Conservation (phyloP, 1,140 invertebrate species). For the Bombus difficillimus region DNA sequence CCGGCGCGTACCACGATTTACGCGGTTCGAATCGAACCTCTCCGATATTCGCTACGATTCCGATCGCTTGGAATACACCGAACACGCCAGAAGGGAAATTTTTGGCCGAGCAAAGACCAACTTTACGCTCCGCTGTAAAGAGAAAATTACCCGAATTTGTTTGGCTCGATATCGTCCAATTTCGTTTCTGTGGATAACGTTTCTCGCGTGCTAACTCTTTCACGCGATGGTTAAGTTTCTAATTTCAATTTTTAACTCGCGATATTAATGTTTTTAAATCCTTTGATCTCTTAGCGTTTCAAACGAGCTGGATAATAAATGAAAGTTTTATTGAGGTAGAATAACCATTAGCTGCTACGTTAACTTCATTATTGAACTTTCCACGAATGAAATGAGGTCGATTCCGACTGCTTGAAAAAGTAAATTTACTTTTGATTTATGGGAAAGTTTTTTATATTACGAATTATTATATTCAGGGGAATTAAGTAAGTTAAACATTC, state of each 20-base stretch:
- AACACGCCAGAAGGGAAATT: neutral
- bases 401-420: neutral
- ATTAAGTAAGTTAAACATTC: neutral
- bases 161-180: neutral
- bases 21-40: constrained; percentile 1
- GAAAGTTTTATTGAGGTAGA: neutral
- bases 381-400: neutral
- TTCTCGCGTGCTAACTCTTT: neutral
- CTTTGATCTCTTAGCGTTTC: neutral
- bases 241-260: neutral
- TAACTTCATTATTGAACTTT: constrained; percentile 8
- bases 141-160: constrained; percentile 6
- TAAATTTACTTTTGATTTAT: constrained; percentile 18
- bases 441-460: neutral
- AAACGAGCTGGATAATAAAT: neutral
- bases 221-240: neutral
- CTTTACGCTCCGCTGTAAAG: neutral
- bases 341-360: neutral
- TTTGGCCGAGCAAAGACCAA: neutral
- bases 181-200: neutral
- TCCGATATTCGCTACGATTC: constrained; percentile 20
- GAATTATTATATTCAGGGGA: neutral
- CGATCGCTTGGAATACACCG: neutral
- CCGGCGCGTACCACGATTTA: constrained; percentile 27
- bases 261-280: neutral